phyloP scores from a whole-genome alignment of 2,797 vertebrate genomes.

The Chiroxiphia lanceolata region DNA sequence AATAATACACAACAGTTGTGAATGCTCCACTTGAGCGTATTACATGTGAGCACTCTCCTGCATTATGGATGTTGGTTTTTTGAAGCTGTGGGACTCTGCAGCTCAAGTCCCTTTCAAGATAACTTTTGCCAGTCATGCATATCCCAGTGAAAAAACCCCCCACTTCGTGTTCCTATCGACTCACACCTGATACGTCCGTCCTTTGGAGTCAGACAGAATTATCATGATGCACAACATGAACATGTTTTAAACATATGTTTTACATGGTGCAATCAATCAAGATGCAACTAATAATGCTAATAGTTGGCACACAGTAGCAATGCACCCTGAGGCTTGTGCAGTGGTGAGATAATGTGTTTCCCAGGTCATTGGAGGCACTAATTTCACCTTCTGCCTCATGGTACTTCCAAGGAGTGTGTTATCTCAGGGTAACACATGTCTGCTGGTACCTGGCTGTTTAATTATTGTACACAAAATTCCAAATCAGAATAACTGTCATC shows the following conservation, averaged over 20 bases:
- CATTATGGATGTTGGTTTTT: background rate
- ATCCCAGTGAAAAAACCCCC: background rate
- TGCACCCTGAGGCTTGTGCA: background rate
- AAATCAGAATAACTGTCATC: constrained; percentile 53
- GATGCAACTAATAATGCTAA: background rate
- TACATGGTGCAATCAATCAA: constrained; percentile 35
- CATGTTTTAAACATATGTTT: constrained; percentile 62
- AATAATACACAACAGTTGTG: background rate
- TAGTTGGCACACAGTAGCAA: background rate
- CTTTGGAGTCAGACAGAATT: constrained; percentile 19
- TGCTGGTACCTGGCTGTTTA: constrained; percentile 68
- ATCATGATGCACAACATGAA: constrained; percentile 13
- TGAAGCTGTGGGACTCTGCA: background rate
- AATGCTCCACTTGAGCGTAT: background rate
- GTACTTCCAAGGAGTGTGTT: constrained; percentile 59
- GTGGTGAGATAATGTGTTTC: constrained; percentile 55
- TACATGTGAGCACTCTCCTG: background rate
- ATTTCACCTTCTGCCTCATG: constrained; percentile 48
- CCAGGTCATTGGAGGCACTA: constrained; percentile 49
- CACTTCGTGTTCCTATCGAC: background rate
- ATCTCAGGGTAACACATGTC: constrained; percentile 70
- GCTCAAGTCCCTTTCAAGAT: background rate
- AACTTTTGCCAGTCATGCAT: background rate
- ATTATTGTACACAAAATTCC: constrained; percentile 67
- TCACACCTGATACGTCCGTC: background rate